Base-by-base conservation (phyloP, 2,888 invertebrate species). In the Aquatica leii region DNA sequence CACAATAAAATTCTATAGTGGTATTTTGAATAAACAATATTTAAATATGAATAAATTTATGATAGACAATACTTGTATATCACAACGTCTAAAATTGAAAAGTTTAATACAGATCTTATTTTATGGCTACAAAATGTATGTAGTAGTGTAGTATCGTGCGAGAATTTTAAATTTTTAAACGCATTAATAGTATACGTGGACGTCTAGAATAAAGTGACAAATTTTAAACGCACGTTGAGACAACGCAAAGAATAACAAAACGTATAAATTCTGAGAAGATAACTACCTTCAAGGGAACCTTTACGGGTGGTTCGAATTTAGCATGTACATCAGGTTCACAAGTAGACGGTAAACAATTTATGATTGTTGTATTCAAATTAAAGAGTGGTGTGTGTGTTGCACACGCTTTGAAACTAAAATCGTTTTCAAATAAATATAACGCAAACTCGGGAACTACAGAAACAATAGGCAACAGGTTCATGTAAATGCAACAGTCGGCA, bases 261-360 rank as follows among this genome's bases (percentile, higher is more conserved):
- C 20, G 17, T 35, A 34, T 34, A 46, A 65, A 49, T 64, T 65
- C 65, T 24, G 1, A 57, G 63, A 59, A 63, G 54, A 21, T 21
- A 12, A 18, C 55, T 50, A 53, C 57, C 52, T 63, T 41, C 48
- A 56, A 59, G 52, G 60, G 60, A 52, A 41, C 41, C 50, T 64
- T 67, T 67, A 65, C 71, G 73, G 73, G 73, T 73, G 73, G 73
- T 58, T 66, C 65, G 62, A 65, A 65, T 68, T 66, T 71, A 69
- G 71, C 70, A 71, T 71, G 69, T 66, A 58, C 67, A 63, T 73
- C 73, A 71, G 69, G 71, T 70, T 66, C 69, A 59, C 65, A 54
- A 67, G 65, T 62, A 59, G 67, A 69, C 69, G 67, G 70, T 57
- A 58, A 65, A 67, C 66, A 69, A 67, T 65, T 65, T 67, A 67